phyloP scores from a whole-genome alignment of 2,113 vertebrate species.

The Chionodraco myersi region DNA sequence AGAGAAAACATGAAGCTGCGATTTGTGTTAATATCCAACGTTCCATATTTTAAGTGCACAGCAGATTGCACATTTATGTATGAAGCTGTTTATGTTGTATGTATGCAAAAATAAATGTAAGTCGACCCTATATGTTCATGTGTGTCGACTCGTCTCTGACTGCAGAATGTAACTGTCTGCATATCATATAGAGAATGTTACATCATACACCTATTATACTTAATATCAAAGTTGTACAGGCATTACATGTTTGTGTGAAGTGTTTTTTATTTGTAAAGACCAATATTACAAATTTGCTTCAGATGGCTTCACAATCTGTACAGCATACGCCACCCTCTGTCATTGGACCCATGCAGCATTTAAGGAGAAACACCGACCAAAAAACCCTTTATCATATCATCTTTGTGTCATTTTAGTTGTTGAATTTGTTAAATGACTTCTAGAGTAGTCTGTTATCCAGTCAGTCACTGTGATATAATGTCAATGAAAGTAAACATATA shows the following conservation, averaged over 20 bases:
- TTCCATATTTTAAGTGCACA: slow-evolving; percentile 82
- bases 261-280: too few relatives aligned
- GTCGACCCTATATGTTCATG: slow-evolving; percentile 55
- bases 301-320: too few relatives aligned
- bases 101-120: slow-evolving; percentile 88
- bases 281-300: too few relatives aligned
- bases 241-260: not conserved
- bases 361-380: too few relatives aligned
- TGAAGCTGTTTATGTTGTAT: slow-evolving; percentile 85
- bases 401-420: too few relatives aligned
- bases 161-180: not conserved
- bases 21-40: slow-evolving; percentile 77
- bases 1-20: slow-evolving; percentile 75
- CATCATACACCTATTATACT: not conserved
- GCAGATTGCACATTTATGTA: slow-evolving; percentile 82
- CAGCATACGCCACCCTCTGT: too few relatives aligned
- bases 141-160: not conserved
- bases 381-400: too few relatives aligned
- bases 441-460: too few relatives aligned
- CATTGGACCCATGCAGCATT: too few relatives aligned
- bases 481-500: too few relatives aligned
- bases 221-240: not conserved
- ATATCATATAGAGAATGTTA: not conserved
- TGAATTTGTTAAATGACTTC: too few relatives aligned
- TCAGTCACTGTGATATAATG: too few relatives aligned